phyloP scores from a whole-genome alignment of 2,888 invertebrate genomes.

The Drosophila paramelanica region DNA sequence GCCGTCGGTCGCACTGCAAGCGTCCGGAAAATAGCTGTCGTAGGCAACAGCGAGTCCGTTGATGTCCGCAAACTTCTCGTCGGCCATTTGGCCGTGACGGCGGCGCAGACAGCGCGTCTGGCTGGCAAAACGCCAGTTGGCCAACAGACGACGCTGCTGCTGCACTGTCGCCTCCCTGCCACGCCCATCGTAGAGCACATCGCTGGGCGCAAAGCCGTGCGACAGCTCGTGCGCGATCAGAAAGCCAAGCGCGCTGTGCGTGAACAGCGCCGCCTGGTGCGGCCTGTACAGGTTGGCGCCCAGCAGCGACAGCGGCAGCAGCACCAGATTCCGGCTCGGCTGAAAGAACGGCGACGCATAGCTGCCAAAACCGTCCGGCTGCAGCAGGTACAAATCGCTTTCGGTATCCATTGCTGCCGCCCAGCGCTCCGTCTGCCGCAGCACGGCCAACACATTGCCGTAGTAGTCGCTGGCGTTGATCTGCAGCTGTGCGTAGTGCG shows the following conservation, averaged over 20 bases:
- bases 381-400: slow-evolving; percentile 11
- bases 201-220: slow-evolving; percentile 51
- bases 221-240: slow-evolving; percentile 57
- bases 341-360: slow-evolving; percentile 60
- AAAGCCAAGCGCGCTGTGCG: slow-evolving; percentile 55
- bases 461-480: slow-evolving; percentile 51
- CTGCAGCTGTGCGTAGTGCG: slow-evolving; percentile 31
- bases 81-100: neutral
- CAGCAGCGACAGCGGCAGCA: slow-evolving; percentile 53
- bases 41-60: slow-evolving; percentile 52
- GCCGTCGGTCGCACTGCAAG: neutral
- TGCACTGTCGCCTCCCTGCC: slow-evolving; percentile 1
- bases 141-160: neutral
- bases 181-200: slow-evolving; percentile 11
- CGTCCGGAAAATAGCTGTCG: slow-evolving; percentile 16
- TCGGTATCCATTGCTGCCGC: neutral
- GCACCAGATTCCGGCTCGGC: slow-evolving; percentile 26
- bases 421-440: slow-evolving; percentile 17
- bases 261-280: slow-evolving; percentile 19
- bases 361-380: slow-evolving; percentile 44
- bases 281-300: slow-evolving; percentile 33
- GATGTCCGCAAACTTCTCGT: slow-evolving; percentile 58
- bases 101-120: slow-evolving; percentile 25
- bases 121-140: slow-evolving; percentile 6
- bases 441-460: slow-evolving; percentile 37